These are phyloP conservation scores for Apoderus coryli DNA, from an alignment of 2,888 invertebrate genomes.

Conservation along the genomic window DNA sequence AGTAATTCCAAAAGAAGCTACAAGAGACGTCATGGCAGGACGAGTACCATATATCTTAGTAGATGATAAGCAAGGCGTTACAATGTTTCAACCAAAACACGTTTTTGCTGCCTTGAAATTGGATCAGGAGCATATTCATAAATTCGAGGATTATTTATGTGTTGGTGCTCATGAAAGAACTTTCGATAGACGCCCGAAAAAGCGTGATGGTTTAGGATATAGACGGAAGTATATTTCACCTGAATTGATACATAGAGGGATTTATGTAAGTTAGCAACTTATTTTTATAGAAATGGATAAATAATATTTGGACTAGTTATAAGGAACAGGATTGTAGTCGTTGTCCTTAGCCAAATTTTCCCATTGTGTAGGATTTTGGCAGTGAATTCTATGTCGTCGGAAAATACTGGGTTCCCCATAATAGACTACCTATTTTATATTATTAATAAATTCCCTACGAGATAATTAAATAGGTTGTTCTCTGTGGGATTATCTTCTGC, in stretches of 20 bases:
- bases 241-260: conserved; percentile 24
- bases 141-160: conserved; percentile 28
- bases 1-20: conserved; percentile 62
- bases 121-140: conserved; percentile 38
- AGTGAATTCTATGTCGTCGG: no score
- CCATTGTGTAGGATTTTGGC: no score
- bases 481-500: no score
- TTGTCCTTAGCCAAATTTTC: no score
- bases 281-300: no score
- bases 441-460: no score
- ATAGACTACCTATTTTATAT: no score
- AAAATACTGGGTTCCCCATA: no score
- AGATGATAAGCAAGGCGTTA: conserved; percentile 48
- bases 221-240: conserved; percentile 25
- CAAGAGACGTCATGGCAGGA: conserved; percentile 58
- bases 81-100: conserved; percentile 58
- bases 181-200: conserved; percentile 21
- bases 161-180: conserved; percentile 28
- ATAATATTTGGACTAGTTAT: no score
- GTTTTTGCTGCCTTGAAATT: conserved; percentile 59
- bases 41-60: conserved; percentile 61
- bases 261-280: conserved; percentile 26
- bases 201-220: conserved; percentile 22
- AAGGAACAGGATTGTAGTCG: no score
- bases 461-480: no score